These are phyloP conservation scores for Erebia ligea DNA, from an alignment of 2,888 invertebrate genomes.

Conservation along the genomic window DNA sequence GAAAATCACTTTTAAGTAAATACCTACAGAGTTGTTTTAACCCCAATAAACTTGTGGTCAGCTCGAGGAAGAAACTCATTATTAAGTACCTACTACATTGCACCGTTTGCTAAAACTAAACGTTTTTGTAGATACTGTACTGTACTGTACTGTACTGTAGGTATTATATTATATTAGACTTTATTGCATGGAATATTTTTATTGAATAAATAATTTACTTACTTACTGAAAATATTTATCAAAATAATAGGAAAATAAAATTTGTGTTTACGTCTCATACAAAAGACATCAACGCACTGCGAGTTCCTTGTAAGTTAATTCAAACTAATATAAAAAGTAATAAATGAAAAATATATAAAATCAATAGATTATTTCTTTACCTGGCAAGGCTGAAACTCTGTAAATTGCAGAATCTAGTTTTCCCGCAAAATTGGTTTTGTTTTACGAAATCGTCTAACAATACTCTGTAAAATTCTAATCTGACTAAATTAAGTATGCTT, in stretches of 20 bases:
- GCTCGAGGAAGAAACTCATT: too few relatives aligned
- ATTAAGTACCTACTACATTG: background rate
- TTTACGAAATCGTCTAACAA: too few relatives aligned
- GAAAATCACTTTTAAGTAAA: background rate
- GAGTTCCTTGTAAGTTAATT: background rate
- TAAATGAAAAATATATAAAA: too few relatives aligned
- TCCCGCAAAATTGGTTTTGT: too few relatives aligned
- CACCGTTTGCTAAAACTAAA: background rate
- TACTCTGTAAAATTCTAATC: too few relatives aligned
- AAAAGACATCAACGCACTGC: conserved; percentile 15
- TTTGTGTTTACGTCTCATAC: background rate
- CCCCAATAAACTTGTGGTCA: background rate
- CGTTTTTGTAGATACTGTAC: too few relatives aligned
- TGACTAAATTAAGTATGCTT: too few relatives aligned
- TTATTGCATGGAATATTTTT: background rate
- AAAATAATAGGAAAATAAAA: background rate
- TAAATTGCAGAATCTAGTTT: too few relatives aligned
- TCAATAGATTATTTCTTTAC: too few relatives aligned
- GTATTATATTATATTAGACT: background rate
- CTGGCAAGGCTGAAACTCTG: too few relatives aligned
- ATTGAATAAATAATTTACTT: background rate
- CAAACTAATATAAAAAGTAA: background rate
- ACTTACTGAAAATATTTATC: background rate
- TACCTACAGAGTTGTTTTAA: background rate
- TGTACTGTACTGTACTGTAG: too few relatives aligned